phyloP scores from a whole-genome alignment of 1,140 invertebrate species.

The Triops cancriformis region DNA sequence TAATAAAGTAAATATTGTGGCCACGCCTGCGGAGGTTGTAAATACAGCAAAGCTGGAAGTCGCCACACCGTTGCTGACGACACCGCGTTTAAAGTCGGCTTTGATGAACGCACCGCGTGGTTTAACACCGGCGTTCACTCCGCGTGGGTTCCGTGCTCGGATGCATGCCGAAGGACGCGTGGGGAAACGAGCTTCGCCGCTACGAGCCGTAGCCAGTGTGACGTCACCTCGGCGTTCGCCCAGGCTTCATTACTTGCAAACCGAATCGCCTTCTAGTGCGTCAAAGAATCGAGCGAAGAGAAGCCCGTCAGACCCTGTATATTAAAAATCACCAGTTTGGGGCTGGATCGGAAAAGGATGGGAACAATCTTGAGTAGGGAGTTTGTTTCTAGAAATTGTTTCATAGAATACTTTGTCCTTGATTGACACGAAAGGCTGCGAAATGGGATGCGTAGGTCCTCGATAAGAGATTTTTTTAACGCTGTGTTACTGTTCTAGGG shows the following conservation, averaged over 20 bases:
- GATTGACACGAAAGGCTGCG: not conserved
- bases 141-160: not conserved
- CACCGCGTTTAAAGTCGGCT: not conserved
- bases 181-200: not conserved
- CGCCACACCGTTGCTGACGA: not conserved
- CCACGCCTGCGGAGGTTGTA: not conserved
- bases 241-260: not conserved
- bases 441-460: not conserved
- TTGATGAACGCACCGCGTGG: not conserved
- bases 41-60: not conserved
- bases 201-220: not conserved
- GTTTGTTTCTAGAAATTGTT: not conserved
- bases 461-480: not conserved
- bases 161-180: not conserved
- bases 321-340: not conserved
- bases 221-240: not conserved
- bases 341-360: not conserved
- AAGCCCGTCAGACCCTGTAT: not conserved
- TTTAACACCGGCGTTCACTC: not conserved
- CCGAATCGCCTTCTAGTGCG: not conserved
- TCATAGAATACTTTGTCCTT: not conserved
- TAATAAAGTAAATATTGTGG: not conserved
- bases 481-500: not conserved
- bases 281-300: not conserved
- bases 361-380: not conserved